phyloP scores from a whole-genome alignment of 2,113 vertebrate genomes.

The Spea bombifrons region DNA sequence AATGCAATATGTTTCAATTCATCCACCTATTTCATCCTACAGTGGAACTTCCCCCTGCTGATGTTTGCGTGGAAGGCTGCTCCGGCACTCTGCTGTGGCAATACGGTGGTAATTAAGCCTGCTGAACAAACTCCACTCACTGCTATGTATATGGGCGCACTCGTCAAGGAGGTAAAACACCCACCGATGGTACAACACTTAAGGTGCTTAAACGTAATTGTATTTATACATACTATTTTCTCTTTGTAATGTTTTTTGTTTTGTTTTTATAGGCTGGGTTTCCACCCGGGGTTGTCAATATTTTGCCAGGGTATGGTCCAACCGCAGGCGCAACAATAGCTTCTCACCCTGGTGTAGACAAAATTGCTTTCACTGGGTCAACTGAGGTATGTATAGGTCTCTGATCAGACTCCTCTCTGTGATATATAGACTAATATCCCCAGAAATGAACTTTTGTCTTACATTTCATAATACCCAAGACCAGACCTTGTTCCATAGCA shows the following conservation, averaged over 20 bases:
- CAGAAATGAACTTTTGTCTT: neutral
- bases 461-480: neutral
- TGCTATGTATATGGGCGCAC: conserved; percentile 89
- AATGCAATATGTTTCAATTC: conserved; percentile 20
- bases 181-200: neutral
- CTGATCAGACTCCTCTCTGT: neutral
- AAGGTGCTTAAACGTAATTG: too few species aligned
- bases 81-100: conserved; percentile 91
- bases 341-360: conserved; percentile 92
- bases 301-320: conserved; percentile 95
- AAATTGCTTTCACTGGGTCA: conserved; percentile 97
- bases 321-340: conserved; percentile 91
- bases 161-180: conserved; percentile 88
- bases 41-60: conserved; percentile 99
- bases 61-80: conserved; percentile 98
- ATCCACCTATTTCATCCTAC: conserved; percentile 58
- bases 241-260: conserved; percentile 42
- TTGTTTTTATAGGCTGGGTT: conserved; percentile 92
- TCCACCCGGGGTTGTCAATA: conserved; percentile 98
- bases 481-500: too few species aligned
- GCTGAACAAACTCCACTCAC: conserved; percentile 96
- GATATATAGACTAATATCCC: neutral
- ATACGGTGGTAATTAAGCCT: conserved; percentile 93
- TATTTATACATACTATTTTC: conserved; percentile 57
- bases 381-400: conserved; percentile 79